Evolutionary conservation across 2,888 invertebrate genomes (phyloP).

Genomic region (Conchocele bisecta): DNA sequence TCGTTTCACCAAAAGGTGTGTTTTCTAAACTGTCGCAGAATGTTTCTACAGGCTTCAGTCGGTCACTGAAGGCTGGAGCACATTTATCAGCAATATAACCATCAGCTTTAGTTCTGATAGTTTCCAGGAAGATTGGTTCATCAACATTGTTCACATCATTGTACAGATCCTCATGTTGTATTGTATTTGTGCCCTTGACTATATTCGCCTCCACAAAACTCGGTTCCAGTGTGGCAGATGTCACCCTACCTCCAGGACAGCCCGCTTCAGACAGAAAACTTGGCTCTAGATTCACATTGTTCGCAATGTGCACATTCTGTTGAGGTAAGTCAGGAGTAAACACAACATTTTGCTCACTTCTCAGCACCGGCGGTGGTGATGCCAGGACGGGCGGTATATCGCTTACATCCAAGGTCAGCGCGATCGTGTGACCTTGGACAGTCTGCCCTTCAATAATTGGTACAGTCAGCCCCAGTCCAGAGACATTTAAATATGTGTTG

Average conservation of each 20-base stretch:
- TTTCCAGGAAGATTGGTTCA: no score
- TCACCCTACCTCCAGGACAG: neutral
- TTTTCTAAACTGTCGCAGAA: neutral
- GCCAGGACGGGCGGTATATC: constrained; percentile 1
- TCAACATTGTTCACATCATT: no score
- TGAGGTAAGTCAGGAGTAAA: no score
- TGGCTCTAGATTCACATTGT: no score
- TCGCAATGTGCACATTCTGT: no score
- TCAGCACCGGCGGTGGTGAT: constrained; percentile 3
- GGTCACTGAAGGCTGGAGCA: neutral
- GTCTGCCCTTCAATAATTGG: constrained; percentile 49
- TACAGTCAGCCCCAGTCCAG: constrained; percentile 39
- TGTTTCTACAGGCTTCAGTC: neutral
- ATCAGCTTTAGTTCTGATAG: no score
- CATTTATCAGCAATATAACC: no score
- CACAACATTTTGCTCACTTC: no score
- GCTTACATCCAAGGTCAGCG: no score
- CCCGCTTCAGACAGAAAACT: neutral
- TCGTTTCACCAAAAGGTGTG: no score
- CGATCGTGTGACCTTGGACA: constrained; percentile 44
- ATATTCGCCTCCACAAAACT: constrained; percentile 13
- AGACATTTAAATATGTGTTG: constrained; percentile 57
- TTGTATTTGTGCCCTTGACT: no score
- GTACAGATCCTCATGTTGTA: no score
- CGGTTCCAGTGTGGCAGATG: constrained; percentile 6